Conservation (phyloP, 2,888 invertebrate genomes). For the Clepsis dumicolana region DNA sequence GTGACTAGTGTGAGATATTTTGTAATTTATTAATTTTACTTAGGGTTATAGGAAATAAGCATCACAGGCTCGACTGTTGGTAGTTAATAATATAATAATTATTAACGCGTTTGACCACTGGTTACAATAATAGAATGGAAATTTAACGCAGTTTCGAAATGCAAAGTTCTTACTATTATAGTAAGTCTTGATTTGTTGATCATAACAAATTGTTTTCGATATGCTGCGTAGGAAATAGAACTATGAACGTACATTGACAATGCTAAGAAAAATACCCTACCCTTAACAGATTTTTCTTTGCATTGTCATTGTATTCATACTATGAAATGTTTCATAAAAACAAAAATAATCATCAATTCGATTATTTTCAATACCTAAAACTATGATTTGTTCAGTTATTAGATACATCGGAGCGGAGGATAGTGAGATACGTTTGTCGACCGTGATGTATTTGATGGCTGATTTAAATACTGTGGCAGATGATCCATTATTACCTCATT, state of each 20-base stretch:
- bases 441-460: not conserved
- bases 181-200: constrained; percentile 1
- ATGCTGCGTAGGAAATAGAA: not conserved
- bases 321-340: too few relatives aligned
- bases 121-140: not conserved
- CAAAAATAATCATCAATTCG: too few relatives aligned
- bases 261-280: too few relatives aligned
- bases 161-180: not conserved
- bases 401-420: not conserved
- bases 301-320: too few relatives aligned
- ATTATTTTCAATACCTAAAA: too few relatives aligned
- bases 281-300: too few relatives aligned
- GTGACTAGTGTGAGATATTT: constrained; percentile 54
- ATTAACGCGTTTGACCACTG: constrained; percentile 27
- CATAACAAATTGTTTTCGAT: constrained; percentile 1
- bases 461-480: not conserved
- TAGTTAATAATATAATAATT: constrained; percentile 14
- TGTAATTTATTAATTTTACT: constrained; percentile 53
- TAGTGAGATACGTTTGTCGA: not conserved
- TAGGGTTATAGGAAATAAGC: constrained; percentile 58
- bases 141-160: not conserved
- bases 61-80: constrained; percentile 53
- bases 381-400: not conserved
- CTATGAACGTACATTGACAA: too few relatives aligned
- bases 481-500: constrained; percentile 51